Evolutionary conservation across 1,140 invertebrate genomes (phyloP), one percentile per base, ranked within the genome.

Genomic region (Zaprionus vittiger): DNA sequence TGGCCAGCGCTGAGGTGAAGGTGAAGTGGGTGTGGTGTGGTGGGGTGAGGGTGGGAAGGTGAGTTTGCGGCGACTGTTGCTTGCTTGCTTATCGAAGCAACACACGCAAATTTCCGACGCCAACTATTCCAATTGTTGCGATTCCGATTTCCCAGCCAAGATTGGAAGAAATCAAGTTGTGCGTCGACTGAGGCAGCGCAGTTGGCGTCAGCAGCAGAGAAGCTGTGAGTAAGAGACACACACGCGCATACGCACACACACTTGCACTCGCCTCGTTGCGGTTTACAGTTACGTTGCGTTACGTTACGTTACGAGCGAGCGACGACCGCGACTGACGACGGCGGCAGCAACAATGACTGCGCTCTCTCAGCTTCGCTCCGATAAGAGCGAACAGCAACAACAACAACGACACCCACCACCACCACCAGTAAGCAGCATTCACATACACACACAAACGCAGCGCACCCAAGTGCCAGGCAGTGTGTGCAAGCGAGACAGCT

Each of bases 151-250:
- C 82, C 70, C 80, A 71, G 73, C 63, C 65, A 81, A 89, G 80
- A 85, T 85, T 86, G 83, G 74, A 84, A 87, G 81, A 91, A 85
- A 85, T 85, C 80, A 85, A 79, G 75, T 84, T 81, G 79, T 22
- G 73, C 68, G 79, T 66, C 44, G 65, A 28, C 64, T 17, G 67
- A 22, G 41, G 22, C 47, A 28, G 67, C 52, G 49, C 7, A 54
- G 61, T 47, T 17, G 6, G n/a, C 41, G 41, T 37, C 31, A n/a
- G 34, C 57, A 55, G 22, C 34, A 55, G 65, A 73, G 66, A 70
- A 31, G 61, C 66, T 81, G 71, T 37, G 74, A 63, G 62, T 44
- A 63, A 44, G 52, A 63, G 68, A 37, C 60, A 59, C 22, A 20
- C 26, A 57, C 26, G 59, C 15, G 38, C 22, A 67, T 26, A 20